Evolutionary conservation across 2,888 invertebrate species (phyloP).

Genomic region (Sipha maydis): DNA sequence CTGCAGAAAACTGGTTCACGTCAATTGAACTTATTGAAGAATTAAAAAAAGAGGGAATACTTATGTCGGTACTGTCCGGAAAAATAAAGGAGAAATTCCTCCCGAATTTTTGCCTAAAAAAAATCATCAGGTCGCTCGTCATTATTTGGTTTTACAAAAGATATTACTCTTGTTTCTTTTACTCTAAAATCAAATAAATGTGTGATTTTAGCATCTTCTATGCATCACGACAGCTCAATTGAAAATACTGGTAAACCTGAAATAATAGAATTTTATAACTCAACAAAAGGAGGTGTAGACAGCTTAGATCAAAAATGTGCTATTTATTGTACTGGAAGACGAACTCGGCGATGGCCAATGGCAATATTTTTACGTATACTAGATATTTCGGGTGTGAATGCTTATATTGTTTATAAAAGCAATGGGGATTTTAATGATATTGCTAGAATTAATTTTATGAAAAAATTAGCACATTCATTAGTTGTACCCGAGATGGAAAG

Average conservation of each 20-base stretch:
- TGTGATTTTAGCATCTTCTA: conserved; percentile 63
- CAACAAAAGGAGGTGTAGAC: conserved; percentile 63
- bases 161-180: conserved; percentile 62
- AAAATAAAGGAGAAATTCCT: too few relatives aligned
- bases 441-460: conserved; percentile 33
- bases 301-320: conserved; percentile 62
- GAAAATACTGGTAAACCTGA: conserved; percentile 62
- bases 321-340: conserved; percentile 61
- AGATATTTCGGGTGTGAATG: conserved; percentile 58
- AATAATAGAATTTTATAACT: conserved; percentile 63
- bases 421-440: not conserved
- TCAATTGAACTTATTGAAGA: too few relatives aligned
- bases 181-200: conserved; percentile 62
- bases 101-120: conserved; percentile 34
- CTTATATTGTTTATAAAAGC: conserved; percentile 18
- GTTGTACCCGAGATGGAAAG: conserved; percentile 34
- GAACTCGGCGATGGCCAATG: conserved; percentile 63
- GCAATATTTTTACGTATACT: conserved; percentile 62
- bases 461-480: conserved; percentile 27
- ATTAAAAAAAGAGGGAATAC: too few relatives aligned
- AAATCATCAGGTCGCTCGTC: conserved; percentile 36
- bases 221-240: conserved; percentile 62
- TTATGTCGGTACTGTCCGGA: too few relatives aligned
- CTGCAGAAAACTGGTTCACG: conserved; percentile 66
- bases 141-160: conserved; percentile 62